Evolutionary conservation across 2,888 invertebrate species (phyloP).

Genomic region (Pyrrhosoma nymphula): DNA sequence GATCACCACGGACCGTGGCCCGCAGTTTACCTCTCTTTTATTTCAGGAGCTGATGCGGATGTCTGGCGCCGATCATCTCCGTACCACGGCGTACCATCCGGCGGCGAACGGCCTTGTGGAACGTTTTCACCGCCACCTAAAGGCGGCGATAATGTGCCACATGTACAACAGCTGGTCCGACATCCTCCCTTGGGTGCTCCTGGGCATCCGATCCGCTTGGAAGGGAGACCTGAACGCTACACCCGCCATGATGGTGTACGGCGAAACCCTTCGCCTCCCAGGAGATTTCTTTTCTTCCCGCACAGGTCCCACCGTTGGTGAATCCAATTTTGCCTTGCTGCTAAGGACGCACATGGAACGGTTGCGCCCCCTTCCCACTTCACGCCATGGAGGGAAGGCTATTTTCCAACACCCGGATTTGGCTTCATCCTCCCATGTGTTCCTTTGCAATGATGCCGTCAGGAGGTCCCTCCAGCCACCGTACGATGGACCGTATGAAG

Average conservation of each 20-base stretch:
- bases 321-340: background rate
- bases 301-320: conserved; percentile 58
- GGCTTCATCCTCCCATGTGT: conserved; percentile 1
- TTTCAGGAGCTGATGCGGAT: conserved; percentile 73
- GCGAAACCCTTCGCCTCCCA: conserved; percentile 73
- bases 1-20: conserved; percentile 71
- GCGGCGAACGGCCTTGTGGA: conserved; percentile 77
- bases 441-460: too few relatives aligned
- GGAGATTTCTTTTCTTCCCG: conserved; percentile 73
- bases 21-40: conserved; percentile 68
- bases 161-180: conserved; percentile 74
- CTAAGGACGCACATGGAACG: background rate
- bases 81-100: conserved; percentile 70
- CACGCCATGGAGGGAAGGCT: background rate
- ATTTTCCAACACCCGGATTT: conserved; percentile 18
- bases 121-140: conserved; percentile 76
- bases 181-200: conserved; percentile 74
- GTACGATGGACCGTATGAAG: conserved; percentile 20
- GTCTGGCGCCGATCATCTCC: too few relatives aligned
- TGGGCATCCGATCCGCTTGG: conserved; percentile 74
- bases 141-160: too few relatives aligned
- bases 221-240: conserved; percentile 74
- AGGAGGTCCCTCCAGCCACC: background rate
- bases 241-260: conserved; percentile 75
- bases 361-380: background rate